These are phyloP conservation scores for Villa cingulata DNA, from an alignment of 2,888 invertebrate genomes.

Conservation along the genomic window DNA sequence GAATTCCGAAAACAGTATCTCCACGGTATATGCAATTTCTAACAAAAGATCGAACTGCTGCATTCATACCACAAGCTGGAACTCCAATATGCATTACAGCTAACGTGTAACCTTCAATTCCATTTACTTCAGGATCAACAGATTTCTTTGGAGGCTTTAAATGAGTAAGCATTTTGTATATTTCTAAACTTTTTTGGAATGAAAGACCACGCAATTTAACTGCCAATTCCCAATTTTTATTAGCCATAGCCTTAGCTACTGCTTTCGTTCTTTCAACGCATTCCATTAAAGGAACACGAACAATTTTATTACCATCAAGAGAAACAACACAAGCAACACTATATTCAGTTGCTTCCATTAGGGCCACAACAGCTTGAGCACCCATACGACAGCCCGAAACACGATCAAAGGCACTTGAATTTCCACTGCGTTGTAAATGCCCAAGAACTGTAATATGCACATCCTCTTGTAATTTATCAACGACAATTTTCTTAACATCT, in stretches of 20 bases:
- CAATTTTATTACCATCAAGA: constrained; percentile 93
- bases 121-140: constrained; percentile 49
- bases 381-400: constrained; percentile 98
- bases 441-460: constrained; percentile 95
- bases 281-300: constrained; percentile 91
- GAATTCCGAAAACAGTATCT: constrained; percentile 82
- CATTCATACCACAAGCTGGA: constrained; percentile 99
- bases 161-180: constrained; percentile 90
- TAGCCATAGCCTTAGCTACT: constrained; percentile 85
- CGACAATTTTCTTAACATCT: constrained; percentile 78
- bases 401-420: constrained; percentile 96
- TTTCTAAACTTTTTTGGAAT: constrained; percentile 86
- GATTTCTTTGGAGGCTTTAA: constrained; percentile 74
- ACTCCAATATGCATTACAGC: constrained; percentile 97
- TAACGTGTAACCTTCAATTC: constrained; percentile 60
- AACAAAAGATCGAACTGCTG: constrained; percentile 94
- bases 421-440: constrained; percentile 97
- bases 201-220: constrained; percentile 88
- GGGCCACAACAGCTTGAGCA: constrained; percentile 93
- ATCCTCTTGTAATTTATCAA: constrained; percentile 84
- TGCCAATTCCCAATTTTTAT: constrained; percentile 87
- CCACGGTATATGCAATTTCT: constrained; percentile 90
- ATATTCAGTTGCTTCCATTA: constrained; percentile 86
- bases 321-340: constrained; percentile 87
- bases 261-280: constrained; percentile 92